Evolutionary conservation across 2,888 invertebrate genomes (phyloP).

Genomic region (Sminthurinus aureus): DNA sequence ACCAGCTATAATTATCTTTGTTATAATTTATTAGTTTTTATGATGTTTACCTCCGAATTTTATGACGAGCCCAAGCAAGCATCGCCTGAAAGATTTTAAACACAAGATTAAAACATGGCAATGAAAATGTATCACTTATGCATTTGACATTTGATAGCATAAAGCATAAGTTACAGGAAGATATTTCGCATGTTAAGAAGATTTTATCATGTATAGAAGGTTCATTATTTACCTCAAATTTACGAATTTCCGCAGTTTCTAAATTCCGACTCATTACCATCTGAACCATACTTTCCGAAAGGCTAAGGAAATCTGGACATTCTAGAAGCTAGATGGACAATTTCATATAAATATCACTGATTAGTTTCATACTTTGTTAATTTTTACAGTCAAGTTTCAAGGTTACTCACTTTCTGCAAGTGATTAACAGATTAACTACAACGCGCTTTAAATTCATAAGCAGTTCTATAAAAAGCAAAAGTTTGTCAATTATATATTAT

Average conservation of each 20-base stretch:
- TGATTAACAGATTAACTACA: too few relatives aligned
- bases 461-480: too few relatives aligned
- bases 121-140: too few relatives aligned
- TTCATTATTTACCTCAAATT: constrained; percentile 73
- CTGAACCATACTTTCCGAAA: constrained; percentile 94
- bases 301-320: constrained; percentile 81
- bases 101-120: too few relatives aligned
- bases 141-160: too few relatives aligned
- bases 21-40: background rate
- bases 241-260: constrained; percentile 86
- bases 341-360: constrained; percentile 12
- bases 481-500: too few relatives aligned
- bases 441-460: too few relatives aligned
- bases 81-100: constrained; percentile 69
- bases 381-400: background rate
- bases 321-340: constrained; percentile 71
- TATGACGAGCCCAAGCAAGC: constrained; percentile 87
- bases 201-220: too few relatives aligned
- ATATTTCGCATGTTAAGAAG: too few relatives aligned
- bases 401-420: too few relatives aligned
- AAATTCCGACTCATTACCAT: constrained; percentile 92
- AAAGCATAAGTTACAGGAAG: too few relatives aligned
- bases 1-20: background rate
- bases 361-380: background rate
- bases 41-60: constrained; percentile 69